Conservation (phyloP, 35 echinoderm and acorn worm species). For the Holothuria glaberrima region DNA sequence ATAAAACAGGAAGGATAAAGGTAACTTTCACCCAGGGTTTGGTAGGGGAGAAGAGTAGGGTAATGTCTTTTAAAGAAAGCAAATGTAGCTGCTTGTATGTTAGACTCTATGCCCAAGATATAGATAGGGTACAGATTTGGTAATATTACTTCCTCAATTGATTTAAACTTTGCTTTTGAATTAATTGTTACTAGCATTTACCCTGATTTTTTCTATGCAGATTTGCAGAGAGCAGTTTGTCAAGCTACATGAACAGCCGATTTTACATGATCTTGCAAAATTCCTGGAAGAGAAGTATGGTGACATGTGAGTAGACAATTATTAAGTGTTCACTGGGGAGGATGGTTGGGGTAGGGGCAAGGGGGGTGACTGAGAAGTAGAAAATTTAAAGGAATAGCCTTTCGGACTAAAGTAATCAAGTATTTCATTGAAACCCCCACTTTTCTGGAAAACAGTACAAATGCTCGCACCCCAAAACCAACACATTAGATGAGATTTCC, state of each 20-base stretch:
- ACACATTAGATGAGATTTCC: no score
- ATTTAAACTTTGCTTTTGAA: no score
- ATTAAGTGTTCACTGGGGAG: background rate
- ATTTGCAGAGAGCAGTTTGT: slow-evolving; percentile 95
- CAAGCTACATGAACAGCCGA: slow-evolving; percentile 74
- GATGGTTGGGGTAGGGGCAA: no score
- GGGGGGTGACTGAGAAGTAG: no score
- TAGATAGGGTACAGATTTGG: background rate
- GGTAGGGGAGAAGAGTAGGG: no score
- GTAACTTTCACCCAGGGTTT: background rate
- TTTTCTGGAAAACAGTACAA: no score
- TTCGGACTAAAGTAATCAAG: no score
- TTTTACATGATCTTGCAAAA: slow-evolving; percentile 78
- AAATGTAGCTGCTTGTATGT: background rate
- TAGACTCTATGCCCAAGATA: background rate
- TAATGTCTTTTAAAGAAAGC: background rate
- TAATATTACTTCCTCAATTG: no score
- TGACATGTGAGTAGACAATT: slow-evolving; percentile 69
- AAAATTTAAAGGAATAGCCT: no score
- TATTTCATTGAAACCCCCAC: no score
- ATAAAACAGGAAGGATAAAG: background rate
- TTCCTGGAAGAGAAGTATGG: slow-evolving; percentile 80
- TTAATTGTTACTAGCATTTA: background rate
- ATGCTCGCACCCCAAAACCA: no score
- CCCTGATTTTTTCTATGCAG: slow-evolving; percentile 46